Percentiles rank a stretch among this genome's conserved stretches.
Conservation (phyloP, 2,888 invertebrate genomes). For the Leptinotarsa tumamoca region DNA sequence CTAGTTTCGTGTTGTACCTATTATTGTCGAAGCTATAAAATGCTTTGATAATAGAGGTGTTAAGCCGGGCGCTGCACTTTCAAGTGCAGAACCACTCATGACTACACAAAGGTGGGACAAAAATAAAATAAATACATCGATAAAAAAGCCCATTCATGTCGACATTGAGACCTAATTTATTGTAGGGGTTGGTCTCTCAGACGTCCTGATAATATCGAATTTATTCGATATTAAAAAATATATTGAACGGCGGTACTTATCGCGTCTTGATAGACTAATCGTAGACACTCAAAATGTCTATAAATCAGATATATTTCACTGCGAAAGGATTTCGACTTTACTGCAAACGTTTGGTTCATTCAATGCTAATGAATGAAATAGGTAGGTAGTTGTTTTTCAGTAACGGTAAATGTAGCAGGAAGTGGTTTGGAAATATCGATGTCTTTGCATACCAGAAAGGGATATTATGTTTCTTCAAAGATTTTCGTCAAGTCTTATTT, state of each 20-base stretch:
- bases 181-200: slow-evolving; percentile 9
- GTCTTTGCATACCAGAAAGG: too few species aligned
- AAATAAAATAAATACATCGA: slow-evolving; percentile 14
- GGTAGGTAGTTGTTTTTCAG: background rate
- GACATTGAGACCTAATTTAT: slow-evolving; percentile 11
- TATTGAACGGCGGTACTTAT: slow-evolving; percentile 11
- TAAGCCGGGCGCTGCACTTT: slow-evolving; percentile 11
- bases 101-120: slow-evolving; percentile 19
- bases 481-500: too few species aligned
- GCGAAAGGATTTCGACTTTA: background rate
- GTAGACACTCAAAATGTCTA: background rate
- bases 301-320: background rate
- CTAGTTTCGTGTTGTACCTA: slow-evolving; percentile 10
- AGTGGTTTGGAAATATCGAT: too few species aligned
- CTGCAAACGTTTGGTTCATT: background rate
- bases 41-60: slow-evolving; percentile 16
- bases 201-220: slow-evolving; percentile 18
- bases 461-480: too few species aligned
- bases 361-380: background rate
- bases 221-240: slow-evolving; percentile 20
- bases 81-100: slow-evolving; percentile 20
- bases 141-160: slow-evolving; percentile 18
- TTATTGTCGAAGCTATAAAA: slow-evolving; percentile 19
- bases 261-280: slow-evolving; percentile 5
- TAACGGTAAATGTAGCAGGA: too few species aligned